These are phyloP conservation scores for Drosophila histrio DNA, from an alignment of 2,888 invertebrate genomes.

Conservation along the genomic window DNA sequence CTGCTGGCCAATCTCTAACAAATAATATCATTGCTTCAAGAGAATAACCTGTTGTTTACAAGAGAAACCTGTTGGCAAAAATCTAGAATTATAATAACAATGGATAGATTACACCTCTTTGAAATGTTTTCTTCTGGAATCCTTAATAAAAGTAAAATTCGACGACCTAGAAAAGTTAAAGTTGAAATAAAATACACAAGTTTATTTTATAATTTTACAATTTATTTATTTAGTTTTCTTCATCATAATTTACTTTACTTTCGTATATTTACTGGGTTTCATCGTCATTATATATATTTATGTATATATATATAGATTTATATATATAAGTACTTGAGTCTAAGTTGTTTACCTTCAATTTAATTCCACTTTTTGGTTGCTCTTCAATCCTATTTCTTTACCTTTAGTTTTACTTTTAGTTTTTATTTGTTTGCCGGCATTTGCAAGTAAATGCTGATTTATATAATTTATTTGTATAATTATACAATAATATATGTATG, in stretches of 20 bases:
- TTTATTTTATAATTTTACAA: constrained; percentile 51
- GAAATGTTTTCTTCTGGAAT: not conserved
- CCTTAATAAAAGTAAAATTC: not conserved
- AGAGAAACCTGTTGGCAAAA: no score
- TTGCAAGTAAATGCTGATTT: constrained; percentile 62
- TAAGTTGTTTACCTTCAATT: constrained; percentile 63
- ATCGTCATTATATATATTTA: constrained; percentile 44
- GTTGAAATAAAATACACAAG: not conserved
- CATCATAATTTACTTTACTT: constrained; percentile 58
- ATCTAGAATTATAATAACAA: no score
- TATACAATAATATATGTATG: constrained; percentile 52
- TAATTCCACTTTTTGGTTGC: constrained; percentile 62
- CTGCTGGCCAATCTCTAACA: no score
- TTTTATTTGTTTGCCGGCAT: constrained; percentile 47
- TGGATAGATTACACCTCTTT: no score
- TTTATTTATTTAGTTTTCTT: constrained; percentile 63
- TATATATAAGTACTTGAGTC: constrained; percentile 71
- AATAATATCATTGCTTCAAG: no score
- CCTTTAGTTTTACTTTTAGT: constrained; percentile 25
- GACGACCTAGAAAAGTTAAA: not conserved
- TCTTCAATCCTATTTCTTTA: constrained; percentile 31
- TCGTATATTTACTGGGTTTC: constrained; percentile 49
- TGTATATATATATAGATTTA: constrained; percentile 38
- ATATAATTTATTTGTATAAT: constrained; percentile 52
- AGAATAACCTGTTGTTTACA: no score